phyloP scores from a whole-genome alignment of 2,888 invertebrate genomes.

The Torymus tubicola region DNA sequence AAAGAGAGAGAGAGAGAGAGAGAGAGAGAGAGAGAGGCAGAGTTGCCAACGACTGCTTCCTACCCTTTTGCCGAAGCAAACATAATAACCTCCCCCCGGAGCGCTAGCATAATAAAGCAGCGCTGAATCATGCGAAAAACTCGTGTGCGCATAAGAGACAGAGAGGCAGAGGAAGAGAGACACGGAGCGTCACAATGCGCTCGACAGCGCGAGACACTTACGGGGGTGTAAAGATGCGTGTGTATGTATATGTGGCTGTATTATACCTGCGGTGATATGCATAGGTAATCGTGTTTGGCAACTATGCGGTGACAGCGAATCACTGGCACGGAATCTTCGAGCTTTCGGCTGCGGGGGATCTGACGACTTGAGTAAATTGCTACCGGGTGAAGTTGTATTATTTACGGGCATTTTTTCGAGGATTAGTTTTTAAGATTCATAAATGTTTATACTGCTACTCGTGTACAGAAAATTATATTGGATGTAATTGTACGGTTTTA shows the following conservation, averaged over 20 bases:
- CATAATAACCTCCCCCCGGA: slow-evolving; percentile 50
- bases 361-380: too few species aligned
- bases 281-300: slow-evolving; percentile 35
- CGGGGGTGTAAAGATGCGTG: background rate
- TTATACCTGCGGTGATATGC: background rate
- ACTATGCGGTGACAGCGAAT: background rate
- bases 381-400: too few species aligned
- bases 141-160: slow-evolving; percentile 2
- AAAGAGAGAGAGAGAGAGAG: slow-evolving; percentile 33
- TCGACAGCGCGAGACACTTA: slow-evolving; percentile 8
- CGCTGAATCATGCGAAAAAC: slow-evolving; percentile 59
- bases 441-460: too few species aligned
- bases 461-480: too few species aligned
- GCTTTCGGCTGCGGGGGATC: too few species aligned
- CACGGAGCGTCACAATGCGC: slow-evolving; percentile 29
- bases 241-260: too few species aligned
- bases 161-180: background rate
- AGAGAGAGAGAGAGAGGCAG: slow-evolving; percentile 59
- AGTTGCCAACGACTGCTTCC: slow-evolving; percentile 58
- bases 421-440: too few species aligned
- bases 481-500: too few species aligned
- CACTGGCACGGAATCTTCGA: slow-evolving; percentile 17
- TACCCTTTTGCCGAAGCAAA: slow-evolving; percentile 56
- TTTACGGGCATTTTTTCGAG: too few species aligned
- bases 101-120: slow-evolving; percentile 52